These are phyloP conservation scores for Drosophila macrospina DNA, from an alignment of 2,888 invertebrate genomes.

Conservation along the genomic window DNA sequence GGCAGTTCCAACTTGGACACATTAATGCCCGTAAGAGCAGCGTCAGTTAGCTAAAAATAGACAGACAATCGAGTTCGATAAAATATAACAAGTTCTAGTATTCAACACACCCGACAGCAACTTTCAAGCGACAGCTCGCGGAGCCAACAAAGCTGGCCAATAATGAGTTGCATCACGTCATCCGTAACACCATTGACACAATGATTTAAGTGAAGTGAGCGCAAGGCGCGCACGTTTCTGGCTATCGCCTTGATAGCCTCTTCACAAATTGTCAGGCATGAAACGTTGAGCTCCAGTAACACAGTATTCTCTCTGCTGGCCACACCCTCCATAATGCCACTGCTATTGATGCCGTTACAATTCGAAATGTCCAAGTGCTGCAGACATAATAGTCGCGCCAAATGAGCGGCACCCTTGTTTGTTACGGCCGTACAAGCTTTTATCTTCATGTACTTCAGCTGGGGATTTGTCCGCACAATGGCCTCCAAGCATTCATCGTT, in stretches of 20 bases:
- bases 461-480: conserved; percentile 87
- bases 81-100: neutral
- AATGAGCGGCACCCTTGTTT: conserved; percentile 87
- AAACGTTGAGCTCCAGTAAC: conserved; percentile 87
- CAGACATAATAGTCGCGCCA: conserved; percentile 87
- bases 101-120: conserved; percentile 85
- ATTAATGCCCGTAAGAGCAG: conserved; percentile 89
- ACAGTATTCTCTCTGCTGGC: conserved; percentile 86
- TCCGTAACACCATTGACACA: conserved; percentile 91
- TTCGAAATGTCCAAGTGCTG: conserved; percentile 89
- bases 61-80: neutral
- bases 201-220: conserved; percentile 88
- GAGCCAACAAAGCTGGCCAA: conserved; percentile 88
- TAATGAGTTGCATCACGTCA: conserved; percentile 88
- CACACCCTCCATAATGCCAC: conserved; percentile 88
- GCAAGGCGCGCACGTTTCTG: conserved; percentile 87
- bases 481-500: conserved; percentile 88
- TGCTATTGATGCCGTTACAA: conserved; percentile 88
- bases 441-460: conserved; percentile 88
- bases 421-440: conserved; percentile 89
- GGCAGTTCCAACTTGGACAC: conserved; percentile 66
- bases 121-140: conserved; percentile 88
- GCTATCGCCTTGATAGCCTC: conserved; percentile 88
- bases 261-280: conserved; percentile 88
- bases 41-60: conserved; percentile 87